Base-by-base conservation (phyloP, 2,888 invertebrate genomes). In the Molorchus minor region DNA sequence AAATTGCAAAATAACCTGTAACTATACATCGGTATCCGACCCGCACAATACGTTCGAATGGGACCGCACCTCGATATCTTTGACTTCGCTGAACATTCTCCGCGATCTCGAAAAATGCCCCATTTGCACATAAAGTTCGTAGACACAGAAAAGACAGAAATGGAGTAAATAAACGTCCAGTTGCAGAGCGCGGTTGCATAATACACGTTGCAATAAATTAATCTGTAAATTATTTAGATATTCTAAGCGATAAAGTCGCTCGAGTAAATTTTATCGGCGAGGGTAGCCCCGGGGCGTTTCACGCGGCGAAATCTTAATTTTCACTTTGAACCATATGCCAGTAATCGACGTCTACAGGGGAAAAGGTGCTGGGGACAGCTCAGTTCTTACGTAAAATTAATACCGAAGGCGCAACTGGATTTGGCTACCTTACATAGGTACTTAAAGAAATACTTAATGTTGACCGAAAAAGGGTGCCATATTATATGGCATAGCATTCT, bases 191-290 rank as follows among this genome's bases (percentile, higher is more conserved):
- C 40, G 15, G 36, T 61, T 61, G 46, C 61, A 45, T 61, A 61
- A 61, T 38, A 43, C 49, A 21, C 43, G 49, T 15, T 61, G 55
- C 45, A 51, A 58, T 61, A 46, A 58, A 61, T 61, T 58, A 61
- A 49, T 35, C 29, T 33, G 54, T 58, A 54, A 58, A 61, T 54
- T 61, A 61, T 61, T 61, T 51, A 61, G 61, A 61, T 61, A 59
- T 55, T 59, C 55, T 15, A 38, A 20, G 30, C 19, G 59, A 59
- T 59, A 59, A 45, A 51, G 56, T 46, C 16, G 53, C 40, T 46
- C n/a, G 53, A 45, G 51, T 45, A 52, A 52, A 52, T 57, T 20
- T 41, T 52, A 51, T 52, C 52, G 45, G 17, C 33, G 36, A 45
- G 40, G 41, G 45, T 57, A 16, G 57, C 57, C 57, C 16, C 19